Base-by-base conservation (phyloP, 2,888 invertebrate genomes). In the Nasonovia ribisnigri region DNA sequence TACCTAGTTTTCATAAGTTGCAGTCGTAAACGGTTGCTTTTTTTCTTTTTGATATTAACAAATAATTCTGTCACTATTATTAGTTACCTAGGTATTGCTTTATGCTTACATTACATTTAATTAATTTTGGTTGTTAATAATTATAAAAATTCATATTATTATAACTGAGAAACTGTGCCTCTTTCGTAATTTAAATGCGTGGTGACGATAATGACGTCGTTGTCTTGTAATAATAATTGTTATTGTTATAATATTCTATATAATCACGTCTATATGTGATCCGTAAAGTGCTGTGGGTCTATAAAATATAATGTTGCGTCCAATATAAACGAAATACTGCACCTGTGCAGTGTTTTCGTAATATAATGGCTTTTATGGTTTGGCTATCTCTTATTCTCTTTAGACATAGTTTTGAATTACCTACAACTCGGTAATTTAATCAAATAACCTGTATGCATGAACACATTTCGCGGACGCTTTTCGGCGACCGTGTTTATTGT, bases 331-430 rank as follows among this genome's bases (percentile, higher is more conserved):
- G 11, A 42, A 89, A 89, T 57, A n/a, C 13, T 43, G 48, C 89
- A 89, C 60, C 43, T 89, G 60, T 46, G 77, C 2, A 6, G 20
- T 67, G 42, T 88, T 88, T 54, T 67, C 60, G 10, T 67, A 60
- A n/a, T n/a, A 36, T 67, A 46, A 67, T 46, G 29, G 67, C 20
- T n/a, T 60, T 90, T 67, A 46, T n/a, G 60, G 90, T 90, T n/a
- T 46, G 4, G 36, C 46, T n/a, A 60, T n/a, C n/a, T n/a, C n/a
- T 89, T n/a, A n/a, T n/a, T n/a, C n/a, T n/a, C n/a, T n/a, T n/a
- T 60, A 29, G 4, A 60, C 26, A 60, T 43, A 43, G 43, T 57
- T 89, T 43, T 57, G 20, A 43, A 89, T 16, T 43, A 46, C 54
- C 6, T 26, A 57, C 26, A 57, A 16, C 36, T 29, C 24, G 29